These are phyloP conservation scores for Centrocercus urophasianus DNA, from an alignment of 2,113 vertebrate genomes.

Conservation along the genomic window DNA sequence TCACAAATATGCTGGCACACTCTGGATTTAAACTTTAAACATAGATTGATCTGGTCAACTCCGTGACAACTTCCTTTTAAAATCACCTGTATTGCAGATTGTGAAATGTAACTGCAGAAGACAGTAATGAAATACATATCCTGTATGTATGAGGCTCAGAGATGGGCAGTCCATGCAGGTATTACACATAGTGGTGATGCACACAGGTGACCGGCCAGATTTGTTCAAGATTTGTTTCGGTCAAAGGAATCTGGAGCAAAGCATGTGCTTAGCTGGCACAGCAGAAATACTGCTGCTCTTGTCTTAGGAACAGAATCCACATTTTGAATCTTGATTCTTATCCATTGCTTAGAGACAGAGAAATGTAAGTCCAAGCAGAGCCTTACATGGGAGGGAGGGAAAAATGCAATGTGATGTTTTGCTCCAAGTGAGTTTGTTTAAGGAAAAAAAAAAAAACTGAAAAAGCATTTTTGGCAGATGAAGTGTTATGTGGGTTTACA, in stretches of 20 bases:
- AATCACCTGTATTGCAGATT: background rate
- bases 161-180: background rate
- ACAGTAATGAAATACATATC: background rate
- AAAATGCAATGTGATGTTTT: slow-evolving; percentile 65
- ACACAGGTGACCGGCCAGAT: background rate
- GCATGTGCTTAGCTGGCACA: background rate
- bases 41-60: no score
- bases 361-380: slow-evolving; percentile 43
- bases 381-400: slow-evolving; percentile 32
- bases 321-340: background rate
- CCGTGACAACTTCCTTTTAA: no score
- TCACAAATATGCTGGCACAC: background rate
- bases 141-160: background rate
- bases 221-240: background rate
- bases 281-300: background rate
- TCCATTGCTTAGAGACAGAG: slow-evolving; percentile 16
- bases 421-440: slow-evolving; percentile 67
- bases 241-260: background rate
- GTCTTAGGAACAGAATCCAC: slow-evolving; percentile 10
- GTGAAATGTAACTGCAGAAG: background rate
- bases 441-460: slow-evolving; percentile 48
- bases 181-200: background rate
- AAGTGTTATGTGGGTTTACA: slow-evolving; percentile 65
- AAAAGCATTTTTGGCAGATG: slow-evolving; percentile 69
- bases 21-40: background rate